Percentiles rank a stretch among this genome's conserved stretches.
phyloP scores from a whole-genome alignment of 1,140 invertebrate genomes.

The Drosophila sulfurigaster region DNA sequence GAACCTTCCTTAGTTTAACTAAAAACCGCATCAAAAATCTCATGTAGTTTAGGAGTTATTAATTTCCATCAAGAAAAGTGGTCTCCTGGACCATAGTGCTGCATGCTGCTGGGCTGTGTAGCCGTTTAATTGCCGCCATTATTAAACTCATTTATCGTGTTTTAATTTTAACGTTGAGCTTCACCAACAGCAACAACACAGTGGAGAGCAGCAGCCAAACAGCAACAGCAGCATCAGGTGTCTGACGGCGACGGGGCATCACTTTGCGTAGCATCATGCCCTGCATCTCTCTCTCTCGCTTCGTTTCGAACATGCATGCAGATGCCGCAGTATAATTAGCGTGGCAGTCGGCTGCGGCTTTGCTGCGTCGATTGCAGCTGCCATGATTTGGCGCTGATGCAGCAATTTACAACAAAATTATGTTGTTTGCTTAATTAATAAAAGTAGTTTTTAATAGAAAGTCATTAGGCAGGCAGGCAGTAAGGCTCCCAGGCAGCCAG shows the following conservation, averaged over 20 bases:
- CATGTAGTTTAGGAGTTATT: too few relatives aligned
- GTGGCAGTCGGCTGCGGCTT: slow-evolving; percentile 41
- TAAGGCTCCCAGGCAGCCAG: not conserved
- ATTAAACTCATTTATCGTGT: slow-evolving; percentile 84
- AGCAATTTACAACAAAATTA: slow-evolving; percentile 79
- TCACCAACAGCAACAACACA: slow-evolving; percentile 22
- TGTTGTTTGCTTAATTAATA: slow-evolving; percentile 83
- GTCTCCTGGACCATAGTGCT: not conserved
- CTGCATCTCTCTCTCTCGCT: not conserved
- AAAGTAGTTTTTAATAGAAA: slow-evolving; percentile 81
- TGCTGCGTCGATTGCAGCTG: slow-evolving; percentile 69
- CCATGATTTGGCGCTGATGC: slow-evolving; percentile 75
- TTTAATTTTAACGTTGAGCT: slow-evolving; percentile 71
- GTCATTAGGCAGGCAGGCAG: slow-evolving; percentile 42
- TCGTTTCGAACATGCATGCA: not conserved
- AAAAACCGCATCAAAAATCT: too few relatives aligned
- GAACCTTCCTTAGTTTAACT: too few relatives aligned
- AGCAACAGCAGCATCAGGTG: slow-evolving; percentile 61
- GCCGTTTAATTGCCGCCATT: slow-evolving; percentile 82
- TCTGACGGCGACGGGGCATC: slow-evolving; percentile 44
- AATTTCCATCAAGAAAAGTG: too few relatives aligned
- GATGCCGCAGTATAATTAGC: slow-evolving; percentile 59
- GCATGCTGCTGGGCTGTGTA: slow-evolving; percentile 56
- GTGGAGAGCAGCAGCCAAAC: slow-evolving; percentile 21
- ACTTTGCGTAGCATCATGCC: slow-evolving; percentile 20